Base-by-base conservation (phyloP, 2,888 invertebrate species). In the Ceramica pisi region DNA sequence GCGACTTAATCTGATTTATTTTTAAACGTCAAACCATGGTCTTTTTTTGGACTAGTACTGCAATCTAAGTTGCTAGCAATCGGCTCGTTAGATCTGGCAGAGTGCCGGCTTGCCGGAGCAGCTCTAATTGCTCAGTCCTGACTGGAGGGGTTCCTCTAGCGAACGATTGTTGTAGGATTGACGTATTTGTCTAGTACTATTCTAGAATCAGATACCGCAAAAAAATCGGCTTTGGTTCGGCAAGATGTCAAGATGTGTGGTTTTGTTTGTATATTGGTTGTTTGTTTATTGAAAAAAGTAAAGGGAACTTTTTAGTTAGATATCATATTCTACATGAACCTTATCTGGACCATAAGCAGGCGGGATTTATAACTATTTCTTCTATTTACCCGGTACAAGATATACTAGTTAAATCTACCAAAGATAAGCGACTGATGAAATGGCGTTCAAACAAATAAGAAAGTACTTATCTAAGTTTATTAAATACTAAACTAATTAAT, bases 121-220 rank as follows among this genome's bases (percentile, higher is more conserved):
- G 23, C 35, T 78, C 55, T 81, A 74, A 80, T 80, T 73, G 62
- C 50, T 76, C 48, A 26, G 35, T 26, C 23, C 26, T 51, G 31
- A 62, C 65, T 70, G 67, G 65, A 67, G 69, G 26, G 19, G 35
- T 21, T 23, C 50, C 59, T 55, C 44, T 55, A 48, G 26, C n/a
- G n/a, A 56, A 51, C 41, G 12, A 61, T 50, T 41, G 67, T 57
- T 31, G 26, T 50, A 23, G 23, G 51, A 71, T 67, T 71, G 57
- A 62, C 60, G 67, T 67, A 72, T 67, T 64, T 72, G 59, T 19
- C 12, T 61, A 21, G 55, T 21, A 19, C 16, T 50, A 48, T 46
- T 73, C 35, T 62, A 14, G 14, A 14, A 12, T 63, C 48, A 50
- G 48, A 76, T 19, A 44, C 14, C 19, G 38, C 55, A 55, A 57